These are phyloP conservation scores for Castor canadensis DNA, from an alignment of 2,113 vertebrate genomes.

Conservation along the genomic window DNA sequence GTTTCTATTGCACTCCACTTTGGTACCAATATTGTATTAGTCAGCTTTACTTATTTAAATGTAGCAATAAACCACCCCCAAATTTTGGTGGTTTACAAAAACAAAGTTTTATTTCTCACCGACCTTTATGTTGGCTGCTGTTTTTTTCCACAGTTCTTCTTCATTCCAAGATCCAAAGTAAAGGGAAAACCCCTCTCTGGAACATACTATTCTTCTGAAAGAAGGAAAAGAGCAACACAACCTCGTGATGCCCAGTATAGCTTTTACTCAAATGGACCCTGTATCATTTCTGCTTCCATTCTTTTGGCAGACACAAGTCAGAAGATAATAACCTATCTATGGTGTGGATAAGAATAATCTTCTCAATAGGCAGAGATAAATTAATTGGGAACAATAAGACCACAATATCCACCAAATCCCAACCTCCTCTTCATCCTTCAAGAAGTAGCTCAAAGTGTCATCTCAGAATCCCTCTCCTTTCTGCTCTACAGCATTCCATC, in stretches of 20 bases:
- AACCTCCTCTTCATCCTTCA: neutral
- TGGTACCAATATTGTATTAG: constrained; percentile 23
- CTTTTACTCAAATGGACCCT: neutral
- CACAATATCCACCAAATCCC: neutral
- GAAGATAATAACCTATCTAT: neutral
- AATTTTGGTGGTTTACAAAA: neutral
- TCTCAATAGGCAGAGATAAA: neutral
- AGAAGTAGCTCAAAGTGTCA: neutral
- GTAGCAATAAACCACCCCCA: neutral
- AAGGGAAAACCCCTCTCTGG: neutral
- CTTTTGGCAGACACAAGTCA: neutral
- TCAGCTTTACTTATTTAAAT: neutral
- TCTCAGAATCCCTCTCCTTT: neutral
- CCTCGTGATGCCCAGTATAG: neutral
- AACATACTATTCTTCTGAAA: constrained; percentile 3
- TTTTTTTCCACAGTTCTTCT: constrained; percentile 23
- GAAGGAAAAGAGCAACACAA: neutral
- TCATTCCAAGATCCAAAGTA: neutral
- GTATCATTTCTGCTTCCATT: neutral
- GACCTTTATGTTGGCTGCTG: neutral
- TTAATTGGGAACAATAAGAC: neutral
- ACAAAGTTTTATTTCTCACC: neutral
- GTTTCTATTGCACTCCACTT: neutral
- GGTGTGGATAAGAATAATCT: neutral
- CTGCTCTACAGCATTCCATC: neutral